Conservation (phyloP, 2,888 invertebrate species). For the Diaperis boleti region DNA sequence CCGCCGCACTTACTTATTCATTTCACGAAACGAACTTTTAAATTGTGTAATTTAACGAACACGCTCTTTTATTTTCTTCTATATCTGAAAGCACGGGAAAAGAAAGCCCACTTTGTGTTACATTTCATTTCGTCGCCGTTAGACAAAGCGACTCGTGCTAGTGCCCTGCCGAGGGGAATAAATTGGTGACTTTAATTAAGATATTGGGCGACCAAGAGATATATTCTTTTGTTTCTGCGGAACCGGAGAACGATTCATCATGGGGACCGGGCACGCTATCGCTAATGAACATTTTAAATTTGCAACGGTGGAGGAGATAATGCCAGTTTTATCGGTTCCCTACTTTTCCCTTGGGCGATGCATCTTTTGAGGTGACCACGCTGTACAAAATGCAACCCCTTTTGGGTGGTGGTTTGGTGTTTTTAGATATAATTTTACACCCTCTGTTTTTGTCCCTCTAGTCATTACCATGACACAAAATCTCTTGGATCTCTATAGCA, state of each 20-base stretch:
- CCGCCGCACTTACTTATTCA: constrained; percentile 66
- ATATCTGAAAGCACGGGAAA: constrained; percentile 41
- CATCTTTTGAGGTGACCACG: constrained; percentile 27
- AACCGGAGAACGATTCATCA: constrained; percentile 63
- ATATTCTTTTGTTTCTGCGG: constrained; percentile 66
- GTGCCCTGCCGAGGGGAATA: constrained; percentile 60
- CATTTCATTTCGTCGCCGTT: constrained; percentile 63
- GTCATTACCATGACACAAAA: no score
- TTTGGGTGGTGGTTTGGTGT: no score
- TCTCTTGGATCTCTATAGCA: no score
- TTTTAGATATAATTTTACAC: no score
- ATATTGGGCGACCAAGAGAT: constrained; percentile 65
- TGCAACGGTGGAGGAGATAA: constrained; percentile 57
- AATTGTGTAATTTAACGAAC: constrained; percentile 68
- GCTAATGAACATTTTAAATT: constrained; percentile 66
- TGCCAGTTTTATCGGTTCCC: constrained; percentile 36
- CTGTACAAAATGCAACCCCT: constrained; percentile 3
- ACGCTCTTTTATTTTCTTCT: constrained; percentile 61
- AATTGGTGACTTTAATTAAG: constrained; percentile 69
- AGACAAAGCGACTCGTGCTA: constrained; percentile 56
- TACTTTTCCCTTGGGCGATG: constrained; percentile 14
- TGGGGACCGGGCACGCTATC: constrained; percentile 61
- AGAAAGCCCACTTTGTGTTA: constrained; percentile 47
- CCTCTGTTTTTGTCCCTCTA: no score
- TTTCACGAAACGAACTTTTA: constrained; percentile 68